A percentile compares a stretch with the other conserved stretches of the same genome.
Evolutionary conservation across 2,797 vertebrate species (phyloP).

Genomic region (Anguilla marmorata): DNA sequence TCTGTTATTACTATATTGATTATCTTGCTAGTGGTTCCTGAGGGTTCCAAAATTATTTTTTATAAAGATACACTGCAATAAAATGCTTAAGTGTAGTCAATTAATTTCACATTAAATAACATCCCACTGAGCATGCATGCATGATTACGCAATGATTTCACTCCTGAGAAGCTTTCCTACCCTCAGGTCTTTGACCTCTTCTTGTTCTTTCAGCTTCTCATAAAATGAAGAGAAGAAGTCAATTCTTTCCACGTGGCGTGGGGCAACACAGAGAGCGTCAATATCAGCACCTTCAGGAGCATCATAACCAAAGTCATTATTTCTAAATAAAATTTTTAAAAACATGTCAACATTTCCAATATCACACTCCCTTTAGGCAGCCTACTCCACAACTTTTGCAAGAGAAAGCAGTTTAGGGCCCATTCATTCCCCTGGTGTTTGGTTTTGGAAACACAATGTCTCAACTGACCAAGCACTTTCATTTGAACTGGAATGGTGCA

Average conservation of each 20-base stretch:
- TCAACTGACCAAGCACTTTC: constrained; percentile 9
- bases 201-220: constrained; percentile 85
- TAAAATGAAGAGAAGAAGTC: constrained; percentile 90
- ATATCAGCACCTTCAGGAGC: constrained; percentile 82
- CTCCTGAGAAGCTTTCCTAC: constrained; percentile 57
- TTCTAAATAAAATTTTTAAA: background rate
- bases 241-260: constrained; percentile 82
- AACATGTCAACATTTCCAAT: background rate
- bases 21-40: background rate
- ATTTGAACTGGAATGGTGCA: background rate
- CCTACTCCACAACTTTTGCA: background rate
- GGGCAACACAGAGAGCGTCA: constrained; percentile 85
- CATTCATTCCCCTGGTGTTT: background rate
- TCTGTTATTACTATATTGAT: background rate
- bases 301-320: background rate
- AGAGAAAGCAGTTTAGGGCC: background rate
- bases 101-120: background rate
- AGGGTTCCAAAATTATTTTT: background rate
- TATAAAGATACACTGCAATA: background rate
- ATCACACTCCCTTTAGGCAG: background rate
- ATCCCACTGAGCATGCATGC: background rate
- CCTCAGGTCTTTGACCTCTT: constrained; percentile 86
- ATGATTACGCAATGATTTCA: background rate
- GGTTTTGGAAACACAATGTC: constrained; percentile 2
- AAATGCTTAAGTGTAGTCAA: constrained; percentile 13